A percentile compares a stretch with the other conserved stretches of the same genome.
Conservation (phyloP, 2,797 vertebrate species). For the Odontamblyopus rebecca region DNA sequence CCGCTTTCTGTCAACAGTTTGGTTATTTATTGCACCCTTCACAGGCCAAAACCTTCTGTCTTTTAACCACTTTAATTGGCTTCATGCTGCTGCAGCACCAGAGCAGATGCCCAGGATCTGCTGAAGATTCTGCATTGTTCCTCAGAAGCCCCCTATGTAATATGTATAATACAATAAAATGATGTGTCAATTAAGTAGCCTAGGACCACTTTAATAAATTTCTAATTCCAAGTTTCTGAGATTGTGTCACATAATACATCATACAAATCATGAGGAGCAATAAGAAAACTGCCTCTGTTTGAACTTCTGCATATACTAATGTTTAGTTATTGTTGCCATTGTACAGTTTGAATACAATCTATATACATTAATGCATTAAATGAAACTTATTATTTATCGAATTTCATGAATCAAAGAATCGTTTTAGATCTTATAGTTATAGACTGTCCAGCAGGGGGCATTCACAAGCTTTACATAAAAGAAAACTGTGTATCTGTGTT, state of each 20-base stretch:
- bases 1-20: slow-evolving; percentile 76
- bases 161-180: background rate
- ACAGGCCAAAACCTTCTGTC: slow-evolving; percentile 75
- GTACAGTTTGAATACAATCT: no score
- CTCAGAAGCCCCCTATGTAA: background rate
- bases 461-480: slow-evolving; percentile 26
- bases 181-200: background rate
- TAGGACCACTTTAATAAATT: background rate
- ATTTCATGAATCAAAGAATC: background rate
- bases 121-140: slow-evolving; percentile 52
- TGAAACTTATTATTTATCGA: no score
- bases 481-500: background rate
- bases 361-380: no score
- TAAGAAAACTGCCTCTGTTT: background rate
- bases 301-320: background rate
- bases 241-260: background rate
- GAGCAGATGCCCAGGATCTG: slow-evolving; percentile 73
- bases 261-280: background rate
- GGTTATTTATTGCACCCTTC: slow-evolving; percentile 78
- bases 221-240: background rate
- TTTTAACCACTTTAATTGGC: slow-evolving; percentile 83
- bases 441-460: slow-evolving; percentile 60
- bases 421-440: background rate
- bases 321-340: no score
- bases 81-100: slow-evolving; percentile 75